Percentiles rank a stretch among this genome's conserved stretches.
Conservation (phyloP, 1,140 invertebrate genomes). For the Drosophila truncata region DNA sequence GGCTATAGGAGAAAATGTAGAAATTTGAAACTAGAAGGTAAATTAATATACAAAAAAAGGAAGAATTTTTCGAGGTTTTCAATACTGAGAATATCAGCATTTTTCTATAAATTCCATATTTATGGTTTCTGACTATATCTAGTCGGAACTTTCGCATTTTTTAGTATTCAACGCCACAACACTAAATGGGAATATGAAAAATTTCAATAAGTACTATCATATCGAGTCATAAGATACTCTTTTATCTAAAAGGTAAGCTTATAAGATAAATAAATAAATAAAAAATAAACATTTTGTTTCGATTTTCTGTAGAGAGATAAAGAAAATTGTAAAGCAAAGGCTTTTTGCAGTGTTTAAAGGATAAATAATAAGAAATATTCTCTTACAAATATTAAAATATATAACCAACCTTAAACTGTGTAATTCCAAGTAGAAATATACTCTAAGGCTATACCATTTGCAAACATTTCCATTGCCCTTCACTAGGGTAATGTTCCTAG, state of each 20-base stretch:
- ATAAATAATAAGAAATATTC: not conserved
- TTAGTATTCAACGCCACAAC: not conserved
- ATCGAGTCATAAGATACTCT: not conserved
- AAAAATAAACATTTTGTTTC: not conserved
- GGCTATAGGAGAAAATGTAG: not conserved
- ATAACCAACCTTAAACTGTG: not conserved
- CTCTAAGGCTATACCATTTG: not conserved
- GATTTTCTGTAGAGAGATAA: not conserved
- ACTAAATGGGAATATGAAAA: not conserved
- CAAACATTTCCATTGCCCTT: not conserved
- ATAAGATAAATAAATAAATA: no score
- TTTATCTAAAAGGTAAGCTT: not conserved
- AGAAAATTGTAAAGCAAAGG: no score
- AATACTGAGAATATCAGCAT: not conserved
- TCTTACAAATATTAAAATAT: not conserved
- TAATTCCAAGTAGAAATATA: not conserved
- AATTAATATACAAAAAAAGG: not conserved
- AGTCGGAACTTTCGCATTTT: not conserved
- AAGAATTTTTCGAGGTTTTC: not conserved
- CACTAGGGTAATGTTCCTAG: constrained; percentile 30
- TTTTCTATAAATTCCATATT: not conserved
- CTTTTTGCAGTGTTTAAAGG: no score
- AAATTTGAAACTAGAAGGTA: not conserved
- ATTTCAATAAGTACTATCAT: no score
- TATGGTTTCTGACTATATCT: not conserved